Percentiles rank a stretch among this genome's conserved stretches.
These are phyloP conservation scores for Botrylloides violaceus DNA, from an alignment of 23 tunicate species.

Conservation along the genomic window DNA sequence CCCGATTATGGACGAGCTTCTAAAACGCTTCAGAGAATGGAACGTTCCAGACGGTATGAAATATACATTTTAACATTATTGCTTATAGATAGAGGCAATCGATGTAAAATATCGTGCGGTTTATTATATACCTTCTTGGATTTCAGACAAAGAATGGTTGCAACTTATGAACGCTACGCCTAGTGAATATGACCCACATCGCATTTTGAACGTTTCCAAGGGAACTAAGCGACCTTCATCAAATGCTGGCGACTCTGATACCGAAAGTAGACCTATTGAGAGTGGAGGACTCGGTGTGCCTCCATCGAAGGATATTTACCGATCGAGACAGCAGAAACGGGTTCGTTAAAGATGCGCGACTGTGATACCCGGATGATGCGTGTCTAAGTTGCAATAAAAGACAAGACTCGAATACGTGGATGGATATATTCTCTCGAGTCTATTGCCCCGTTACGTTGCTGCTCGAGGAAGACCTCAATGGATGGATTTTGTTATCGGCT, in stretches of 20 bases:
- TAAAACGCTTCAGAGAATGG: slow-evolving; percentile 26
- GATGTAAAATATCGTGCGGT: neutral
- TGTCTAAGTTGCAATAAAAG: no score
- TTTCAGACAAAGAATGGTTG: slow-evolving; percentile 88
- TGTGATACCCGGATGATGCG: neutral
- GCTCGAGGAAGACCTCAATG: no score
- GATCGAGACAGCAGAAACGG: slow-evolving; percentile 86
- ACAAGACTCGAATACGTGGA: no score
- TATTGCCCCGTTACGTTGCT: no score
- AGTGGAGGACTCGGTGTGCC: slow-evolving; percentile 35
- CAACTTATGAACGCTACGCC: slow-evolving; percentile 40
- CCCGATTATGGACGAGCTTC: slow-evolving; percentile 76
- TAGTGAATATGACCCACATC: slow-evolving; percentile 12
- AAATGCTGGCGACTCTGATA: slow-evolving; percentile 62
- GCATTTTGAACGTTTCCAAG: slow-evolving; percentile 10
- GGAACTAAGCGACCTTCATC: slow-evolving; percentile 53
- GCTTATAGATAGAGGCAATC: neutral
- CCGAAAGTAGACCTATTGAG: slow-evolving; percentile 21
- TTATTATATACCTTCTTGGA: neutral
- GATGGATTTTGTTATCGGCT: no score
- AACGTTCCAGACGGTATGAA: slow-evolving; percentile 15
- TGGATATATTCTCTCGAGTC: no score
- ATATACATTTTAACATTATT: no score
- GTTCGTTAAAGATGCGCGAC: slow-evolving; percentile 31
- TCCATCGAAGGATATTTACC: slow-evolving; percentile 68